phyloP scores from a whole-genome alignment of 2,113 vertebrate genomes.

The Muntiacus reevesi region DNA sequence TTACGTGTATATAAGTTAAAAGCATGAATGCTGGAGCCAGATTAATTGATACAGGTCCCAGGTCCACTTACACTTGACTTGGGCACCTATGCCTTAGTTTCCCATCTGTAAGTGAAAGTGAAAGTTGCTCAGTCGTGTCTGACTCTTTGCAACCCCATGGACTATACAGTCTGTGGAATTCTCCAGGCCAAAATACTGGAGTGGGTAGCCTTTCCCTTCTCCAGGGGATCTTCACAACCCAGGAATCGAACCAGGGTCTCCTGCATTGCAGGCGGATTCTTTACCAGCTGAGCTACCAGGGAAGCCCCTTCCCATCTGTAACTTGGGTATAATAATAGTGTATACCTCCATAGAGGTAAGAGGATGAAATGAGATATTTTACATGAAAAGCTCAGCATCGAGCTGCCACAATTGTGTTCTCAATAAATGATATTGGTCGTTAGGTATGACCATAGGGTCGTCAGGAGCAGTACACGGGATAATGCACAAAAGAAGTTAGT shows the following conservation, averaged over 20 bases:
- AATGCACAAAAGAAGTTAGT: not conserved
- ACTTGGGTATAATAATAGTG: not conserved
- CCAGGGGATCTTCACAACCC: not conserved
- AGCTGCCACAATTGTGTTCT: not conserved
- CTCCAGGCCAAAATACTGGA: not conserved
- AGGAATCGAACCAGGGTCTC: not conserved
- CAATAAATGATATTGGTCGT: not conserved
- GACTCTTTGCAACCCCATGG: not conserved
- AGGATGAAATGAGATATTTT: not conserved
- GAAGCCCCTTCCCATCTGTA: not conserved
- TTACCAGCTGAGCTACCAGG: not conserved
- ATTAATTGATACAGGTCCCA: not conserved
- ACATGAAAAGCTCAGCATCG: not conserved
- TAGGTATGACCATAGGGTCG: not conserved
- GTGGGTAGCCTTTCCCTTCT: not conserved
- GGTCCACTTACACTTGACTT: not conserved
- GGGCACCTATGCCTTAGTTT: not conserved
- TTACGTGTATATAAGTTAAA: not conserved
- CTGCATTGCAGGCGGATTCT: not conserved
- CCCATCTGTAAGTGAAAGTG: not conserved
- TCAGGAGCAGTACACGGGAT: accelerated
- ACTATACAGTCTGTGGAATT: not conserved
- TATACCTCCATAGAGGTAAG: not conserved
- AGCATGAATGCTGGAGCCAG: not conserved
- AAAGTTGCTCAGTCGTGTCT: not conserved